A percentile compares a stretch with the other conserved stretches of the same genome.
These are phyloP conservation scores for Pantherophis alleghaniensis DNA, from an alignment of 2,797 vertebrate genomes.

Conservation along the genomic window DNA sequence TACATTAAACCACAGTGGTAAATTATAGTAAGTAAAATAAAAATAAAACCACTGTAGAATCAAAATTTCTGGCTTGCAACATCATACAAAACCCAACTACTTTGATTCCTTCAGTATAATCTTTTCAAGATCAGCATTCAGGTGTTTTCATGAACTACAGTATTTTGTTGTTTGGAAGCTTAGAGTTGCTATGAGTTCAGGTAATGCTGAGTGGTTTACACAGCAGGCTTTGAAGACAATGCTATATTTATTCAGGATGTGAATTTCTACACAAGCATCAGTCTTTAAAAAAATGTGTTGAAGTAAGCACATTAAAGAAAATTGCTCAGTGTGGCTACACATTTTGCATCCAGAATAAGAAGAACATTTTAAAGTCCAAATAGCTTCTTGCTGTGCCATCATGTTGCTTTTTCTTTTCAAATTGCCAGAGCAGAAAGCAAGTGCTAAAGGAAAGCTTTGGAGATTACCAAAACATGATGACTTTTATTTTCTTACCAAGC, in stretches of 20 bases:
- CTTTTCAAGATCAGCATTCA: background rate
- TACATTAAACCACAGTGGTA: background rate
- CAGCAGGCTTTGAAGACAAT: background rate
- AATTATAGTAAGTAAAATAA: background rate
- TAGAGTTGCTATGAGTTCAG: background rate
- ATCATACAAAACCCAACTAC: background rate
- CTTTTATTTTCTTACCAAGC: background rate
- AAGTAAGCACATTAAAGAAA: constrained; percentile 14
- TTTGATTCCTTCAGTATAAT: background rate
- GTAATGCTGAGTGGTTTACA: background rate
- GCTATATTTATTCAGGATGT: constrained; percentile 1
- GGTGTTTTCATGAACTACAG: background rate
- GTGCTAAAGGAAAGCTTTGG: constrained; percentile 3
- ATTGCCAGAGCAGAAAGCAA: constrained; percentile 7
- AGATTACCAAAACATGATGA: constrained; percentile 27
- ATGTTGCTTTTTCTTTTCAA: background rate
- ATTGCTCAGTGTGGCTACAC: background rate
- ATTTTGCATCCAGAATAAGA: constrained; percentile 3
- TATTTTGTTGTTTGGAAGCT: background rate
- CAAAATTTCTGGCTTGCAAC: background rate
- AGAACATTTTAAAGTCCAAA: constrained; percentile 14
- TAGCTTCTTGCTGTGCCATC: background rate
- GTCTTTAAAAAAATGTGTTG: background rate
- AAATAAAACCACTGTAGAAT: background rate
- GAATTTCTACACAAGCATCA: background rate